These are phyloP conservation scores for Sebastes melanostomus DNA, from an alignment of 2,797 vertebrate species.

Conservation along the genomic window DNA sequence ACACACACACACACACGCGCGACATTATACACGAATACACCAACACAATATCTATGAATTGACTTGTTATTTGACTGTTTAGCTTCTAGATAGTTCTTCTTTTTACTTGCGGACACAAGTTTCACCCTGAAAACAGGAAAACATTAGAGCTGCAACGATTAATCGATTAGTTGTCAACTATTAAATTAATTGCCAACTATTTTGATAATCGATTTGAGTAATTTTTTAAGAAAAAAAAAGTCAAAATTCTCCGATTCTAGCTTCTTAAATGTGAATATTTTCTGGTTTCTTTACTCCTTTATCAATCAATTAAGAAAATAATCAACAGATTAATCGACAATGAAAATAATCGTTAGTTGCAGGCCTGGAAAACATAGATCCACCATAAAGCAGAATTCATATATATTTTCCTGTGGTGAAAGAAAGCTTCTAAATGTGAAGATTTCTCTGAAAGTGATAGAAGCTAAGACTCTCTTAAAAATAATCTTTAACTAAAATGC, in stretches of 20 bases:
- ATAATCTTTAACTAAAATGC: neutral
- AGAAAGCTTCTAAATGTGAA: neutral
- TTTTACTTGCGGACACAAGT: slow-evolving; percentile 14
- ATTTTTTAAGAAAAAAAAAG: neutral
- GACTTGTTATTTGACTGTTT: slow-evolving; percentile 51
- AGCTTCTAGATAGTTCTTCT: slow-evolving; percentile 36
- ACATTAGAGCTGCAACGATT: too few relatives aligned
- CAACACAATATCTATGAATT: slow-evolving; percentile 41
- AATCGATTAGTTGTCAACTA: too few relatives aligned
- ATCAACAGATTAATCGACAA: too few relatives aligned
- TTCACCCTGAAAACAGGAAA: slow-evolving; percentile 6
- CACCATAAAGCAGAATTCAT: slow-evolving; percentile 27
- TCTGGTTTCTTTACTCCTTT: too few relatives aligned
- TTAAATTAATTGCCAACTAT: too few relatives aligned
- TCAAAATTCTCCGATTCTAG: too few relatives aligned
- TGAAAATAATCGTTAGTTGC: too few relatives aligned
- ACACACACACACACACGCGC: neutral
- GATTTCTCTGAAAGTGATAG: neutral
- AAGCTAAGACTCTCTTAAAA: neutral
- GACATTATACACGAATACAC: slow-evolving; percentile 5
- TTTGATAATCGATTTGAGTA: too few relatives aligned
- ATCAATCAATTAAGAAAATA: too few relatives aligned
- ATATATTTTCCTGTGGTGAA: neutral
- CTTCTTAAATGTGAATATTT: too few relatives aligned
- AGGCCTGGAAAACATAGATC: fast-evolving